A percentile compares a stretch with the other conserved stretches of the same genome.
phyloP scores from a whole-genome alignment of 53 echinoderm and acorn worm species.

The Mesocentrotus franciscanus region DNA sequence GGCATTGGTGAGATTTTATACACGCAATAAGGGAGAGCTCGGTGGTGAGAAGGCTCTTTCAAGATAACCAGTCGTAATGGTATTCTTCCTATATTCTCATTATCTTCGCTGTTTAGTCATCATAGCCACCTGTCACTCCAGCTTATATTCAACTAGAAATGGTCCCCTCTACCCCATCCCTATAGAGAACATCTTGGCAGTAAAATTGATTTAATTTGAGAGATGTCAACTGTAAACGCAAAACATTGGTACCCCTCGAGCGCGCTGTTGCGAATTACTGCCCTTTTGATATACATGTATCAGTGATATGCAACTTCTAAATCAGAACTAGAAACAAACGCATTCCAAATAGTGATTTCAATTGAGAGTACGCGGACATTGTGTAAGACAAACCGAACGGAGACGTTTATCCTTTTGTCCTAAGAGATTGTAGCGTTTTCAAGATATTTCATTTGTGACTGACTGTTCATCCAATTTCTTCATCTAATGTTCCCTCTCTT shows the following conservation, averaged over 20 bases:
- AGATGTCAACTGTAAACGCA: conserved; percentile 12
- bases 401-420: not conserved
- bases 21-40: not conserved
- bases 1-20: not conserved
- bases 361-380: not conserved
- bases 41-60: not conserved
- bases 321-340: not conserved
- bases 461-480: too few relatives aligned
- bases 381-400: not conserved
- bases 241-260: not conserved
- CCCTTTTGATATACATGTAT: not conserved
- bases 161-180: not conserved
- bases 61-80: not conserved
- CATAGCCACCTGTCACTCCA: conserved; percentile 23
- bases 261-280: not conserved
- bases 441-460: too few relatives aligned
- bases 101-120: not conserved
- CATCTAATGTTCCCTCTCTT: too few relatives aligned
- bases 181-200: not conserved
- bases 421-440: not conserved
- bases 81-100: not conserved
- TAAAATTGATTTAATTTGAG: conserved; percentile 23
- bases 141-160: not conserved
- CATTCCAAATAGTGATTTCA: not conserved
- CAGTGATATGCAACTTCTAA: not conserved